Evolutionary conservation across 2,797 vertebrate species (phyloP).

Genomic region (Mareca strepera): DNA sequence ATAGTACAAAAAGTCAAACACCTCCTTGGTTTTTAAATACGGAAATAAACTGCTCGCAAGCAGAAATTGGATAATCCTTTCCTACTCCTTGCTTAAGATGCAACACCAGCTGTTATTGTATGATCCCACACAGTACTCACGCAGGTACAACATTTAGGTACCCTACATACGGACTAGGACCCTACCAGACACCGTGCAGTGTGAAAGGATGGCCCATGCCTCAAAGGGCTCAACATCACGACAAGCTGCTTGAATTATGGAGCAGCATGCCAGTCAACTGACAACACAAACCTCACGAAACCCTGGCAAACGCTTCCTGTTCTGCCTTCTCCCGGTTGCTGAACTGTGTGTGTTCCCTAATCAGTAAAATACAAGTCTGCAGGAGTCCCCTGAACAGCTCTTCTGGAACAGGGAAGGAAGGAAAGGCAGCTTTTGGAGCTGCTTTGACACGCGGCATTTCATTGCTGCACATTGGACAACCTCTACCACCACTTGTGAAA

Average conservation of each 20-base stretch:
- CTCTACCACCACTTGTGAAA: not conserved
- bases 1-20: conserved; percentile 30
- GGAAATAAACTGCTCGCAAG: conserved; percentile 14
- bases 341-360: not conserved
- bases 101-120: not conserved
- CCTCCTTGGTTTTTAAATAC: not conserved
- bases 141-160: not conserved
- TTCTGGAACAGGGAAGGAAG: not conserved
- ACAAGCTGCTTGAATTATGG: rapidly evolving
- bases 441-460: not conserved
- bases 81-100: not conserved
- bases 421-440: not conserved
- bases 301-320: not conserved
- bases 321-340: not conserved
- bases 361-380: not conserved
- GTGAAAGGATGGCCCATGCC: not conserved
- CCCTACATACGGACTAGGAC: not conserved
- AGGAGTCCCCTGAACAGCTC: not conserved
- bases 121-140: not conserved
- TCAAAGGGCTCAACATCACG: not conserved
- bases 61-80: not conserved
- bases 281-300: not conserved
- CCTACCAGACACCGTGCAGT: rapidly evolving
- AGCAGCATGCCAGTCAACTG: not conserved
- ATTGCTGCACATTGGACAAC: not conserved